These are phyloP conservation scores for Stegana nigrithorax DNA, from an alignment of 2,888 invertebrate species.

Conservation along the genomic window DNA sequence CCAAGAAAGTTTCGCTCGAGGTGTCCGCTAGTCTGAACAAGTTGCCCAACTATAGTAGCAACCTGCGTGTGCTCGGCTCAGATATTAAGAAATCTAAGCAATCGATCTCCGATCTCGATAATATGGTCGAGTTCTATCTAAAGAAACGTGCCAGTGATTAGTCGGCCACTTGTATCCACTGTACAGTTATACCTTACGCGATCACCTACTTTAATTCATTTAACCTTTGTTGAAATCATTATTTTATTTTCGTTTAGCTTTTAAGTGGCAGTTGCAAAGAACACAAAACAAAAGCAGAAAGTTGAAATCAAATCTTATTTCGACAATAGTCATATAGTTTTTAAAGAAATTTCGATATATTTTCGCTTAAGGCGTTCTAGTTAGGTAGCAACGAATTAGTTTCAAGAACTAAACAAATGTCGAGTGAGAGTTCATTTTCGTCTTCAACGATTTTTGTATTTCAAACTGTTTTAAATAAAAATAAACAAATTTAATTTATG, in stretches of 20 bases:
- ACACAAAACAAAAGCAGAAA: conserved; percentile 43
- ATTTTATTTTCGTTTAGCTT: background rate
- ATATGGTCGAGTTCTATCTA: conserved; percentile 66
- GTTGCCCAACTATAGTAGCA: conserved; percentile 60
- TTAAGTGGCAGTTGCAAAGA: background rate
- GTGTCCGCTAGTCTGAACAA: conserved; percentile 51
- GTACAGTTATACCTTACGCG: conserved; percentile 29
- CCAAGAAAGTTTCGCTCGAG: conserved; percentile 63
- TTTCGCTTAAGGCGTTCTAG: conserved; percentile 1
- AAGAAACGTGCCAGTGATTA: conserved; percentile 42
- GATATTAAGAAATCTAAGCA: conserved; percentile 66
- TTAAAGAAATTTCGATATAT: conserved; percentile 4
- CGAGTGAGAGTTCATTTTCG: conserved; percentile 12
- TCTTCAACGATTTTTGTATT: conserved; percentile 13
- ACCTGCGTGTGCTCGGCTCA: conserved; percentile 65
- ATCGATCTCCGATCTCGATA: conserved; percentile 63
- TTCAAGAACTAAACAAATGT: conserved; percentile 3
- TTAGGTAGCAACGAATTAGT: conserved; percentile 18
- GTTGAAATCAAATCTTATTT: conserved; percentile 50
- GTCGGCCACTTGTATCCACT: no score
- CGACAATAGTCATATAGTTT: conserved; percentile 50
- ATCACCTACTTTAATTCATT: conserved; percentile 20
- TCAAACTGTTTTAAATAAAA: background rate
- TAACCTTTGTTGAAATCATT: background rate
- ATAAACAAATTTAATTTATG: background rate